Percentiles rank a stretch among this genome's conserved stretches.
phyloP scores from a whole-genome alignment of 2,797 vertebrate genomes.

The Scolopax bukidnonensis region DNA sequence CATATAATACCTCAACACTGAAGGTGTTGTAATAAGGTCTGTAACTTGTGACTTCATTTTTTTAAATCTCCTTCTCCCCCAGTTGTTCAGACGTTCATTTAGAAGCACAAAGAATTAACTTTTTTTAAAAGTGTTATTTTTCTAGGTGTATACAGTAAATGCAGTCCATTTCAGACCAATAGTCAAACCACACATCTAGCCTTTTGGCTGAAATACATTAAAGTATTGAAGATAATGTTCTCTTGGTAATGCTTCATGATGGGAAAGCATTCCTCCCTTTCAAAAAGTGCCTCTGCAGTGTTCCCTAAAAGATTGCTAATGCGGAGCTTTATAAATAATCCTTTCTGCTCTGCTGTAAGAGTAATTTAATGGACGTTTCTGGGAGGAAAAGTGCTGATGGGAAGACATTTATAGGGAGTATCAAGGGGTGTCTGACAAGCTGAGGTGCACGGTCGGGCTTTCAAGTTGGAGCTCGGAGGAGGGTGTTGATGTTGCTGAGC shows the following conservation, averaged over 20 bases:
- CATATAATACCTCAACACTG: not conserved
- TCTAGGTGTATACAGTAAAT: not conserved
- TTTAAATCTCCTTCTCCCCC: not conserved
- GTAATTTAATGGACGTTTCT: constrained; percentile 49
- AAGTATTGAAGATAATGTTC: constrained; percentile 36
- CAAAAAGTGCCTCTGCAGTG: not conserved
- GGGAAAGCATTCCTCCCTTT: constrained; percentile 1
- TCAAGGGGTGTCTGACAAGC: not conserved
- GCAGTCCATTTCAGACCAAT: not conserved
- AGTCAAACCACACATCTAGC: not conserved
- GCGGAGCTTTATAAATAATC: constrained; percentile 41
- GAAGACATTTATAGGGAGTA: not conserved
- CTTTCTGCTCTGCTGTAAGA: not conserved
- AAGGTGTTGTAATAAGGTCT: not conserved
- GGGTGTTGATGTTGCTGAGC: not conserved
- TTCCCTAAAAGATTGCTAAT: not conserved
- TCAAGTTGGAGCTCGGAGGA: not conserved
- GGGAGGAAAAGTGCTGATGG: not conserved
- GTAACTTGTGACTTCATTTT: not conserved
- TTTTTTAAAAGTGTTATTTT: not conserved
- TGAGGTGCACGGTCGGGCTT: not conserved
- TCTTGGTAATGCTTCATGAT: not conserved
- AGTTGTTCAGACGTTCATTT: not conserved
- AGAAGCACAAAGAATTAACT: not conserved
- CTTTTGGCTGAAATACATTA: not conserved